phyloP scores from a whole-genome alignment of 1,140 invertebrate species.

The Drosophila nebulosa region DNA sequence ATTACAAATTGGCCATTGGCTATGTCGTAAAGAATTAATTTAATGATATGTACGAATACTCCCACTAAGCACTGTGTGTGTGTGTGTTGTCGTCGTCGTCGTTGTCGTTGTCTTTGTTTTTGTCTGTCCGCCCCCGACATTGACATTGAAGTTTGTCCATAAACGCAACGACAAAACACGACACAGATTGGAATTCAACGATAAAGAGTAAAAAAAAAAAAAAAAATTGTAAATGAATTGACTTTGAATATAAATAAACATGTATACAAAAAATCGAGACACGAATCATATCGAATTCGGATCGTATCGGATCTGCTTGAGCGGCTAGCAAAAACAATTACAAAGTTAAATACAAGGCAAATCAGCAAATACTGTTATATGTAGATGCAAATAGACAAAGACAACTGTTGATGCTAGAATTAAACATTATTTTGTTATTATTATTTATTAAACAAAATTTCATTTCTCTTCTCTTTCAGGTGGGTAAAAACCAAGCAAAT shows the following conservation, averaged over 20 bases:
- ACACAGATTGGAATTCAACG: background rate
- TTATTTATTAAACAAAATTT: too few species aligned
- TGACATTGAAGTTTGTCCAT: slow-evolving; percentile 1
- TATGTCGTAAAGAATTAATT: background rate
- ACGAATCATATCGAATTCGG: background rate
- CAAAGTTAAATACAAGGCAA: background rate
- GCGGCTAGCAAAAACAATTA: background rate
- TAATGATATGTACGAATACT: background rate
- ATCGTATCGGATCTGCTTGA: background rate
- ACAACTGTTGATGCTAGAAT: background rate
- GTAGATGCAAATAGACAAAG: background rate
- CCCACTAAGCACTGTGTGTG: background rate
- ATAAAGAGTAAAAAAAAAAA: background rate
- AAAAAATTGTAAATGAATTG: background rate
- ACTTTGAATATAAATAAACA: background rate
- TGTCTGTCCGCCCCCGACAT: background rate
- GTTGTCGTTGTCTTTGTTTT: background rate
- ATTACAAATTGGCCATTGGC: slow-evolving; percentile 1
- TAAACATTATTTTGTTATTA: background rate
- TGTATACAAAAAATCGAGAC: background rate
- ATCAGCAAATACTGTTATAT: background rate
- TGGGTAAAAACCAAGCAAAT: too few species aligned
- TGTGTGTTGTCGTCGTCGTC: too few species aligned
- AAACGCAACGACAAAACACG: background rate
- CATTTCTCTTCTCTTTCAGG: too few species aligned